These are phyloP conservation scores for Acromyrmex charruanus DNA, from an alignment of 1,140 invertebrate genomes.

Conservation along the genomic window DNA sequence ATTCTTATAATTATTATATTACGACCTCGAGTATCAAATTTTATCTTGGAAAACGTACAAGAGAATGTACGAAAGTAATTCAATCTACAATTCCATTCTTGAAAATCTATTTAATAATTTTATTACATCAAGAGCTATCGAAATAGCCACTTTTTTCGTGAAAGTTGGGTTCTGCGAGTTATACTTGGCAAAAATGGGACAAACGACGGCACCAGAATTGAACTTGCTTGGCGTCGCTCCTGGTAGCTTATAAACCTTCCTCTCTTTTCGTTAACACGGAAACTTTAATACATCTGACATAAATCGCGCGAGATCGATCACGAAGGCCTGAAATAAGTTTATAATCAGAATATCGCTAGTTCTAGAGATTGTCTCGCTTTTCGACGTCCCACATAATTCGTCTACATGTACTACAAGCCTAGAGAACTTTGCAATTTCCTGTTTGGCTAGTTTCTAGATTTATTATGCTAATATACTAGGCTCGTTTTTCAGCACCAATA, in stretches of 20 bases:
- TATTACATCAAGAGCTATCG: conserved; percentile 3
- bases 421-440: conserved; percentile 56
- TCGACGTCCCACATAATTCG: conserved; percentile 52
- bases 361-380: conserved; percentile 45
- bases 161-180: conserved; percentile 25
- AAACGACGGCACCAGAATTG: conserved; percentile 36
- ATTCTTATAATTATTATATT: not conserved
- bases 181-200: not conserved
- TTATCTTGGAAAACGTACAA: not conserved
- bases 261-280: conserved; percentile 70
- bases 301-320: conserved; percentile 76
- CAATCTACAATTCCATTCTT: not conserved
- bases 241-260: conserved; percentile 53
- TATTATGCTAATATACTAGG: conserved; percentile 59
- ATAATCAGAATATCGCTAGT: conserved; percentile 47
- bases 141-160: not conserved
- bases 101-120: conserved; percentile 23
- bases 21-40: not conserved
- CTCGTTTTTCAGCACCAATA: conserved; percentile 42
- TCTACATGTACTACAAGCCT: conserved; percentile 11
- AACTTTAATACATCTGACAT: conserved; percentile 76
- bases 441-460: conserved; percentile 49
- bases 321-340: conserved; percentile 67
- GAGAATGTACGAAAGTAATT: not conserved
- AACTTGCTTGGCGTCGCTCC: conserved; percentile 38